Conservation (phyloP, 1,140 invertebrate genomes). For the Cheumatopsyche charites region DNA sequence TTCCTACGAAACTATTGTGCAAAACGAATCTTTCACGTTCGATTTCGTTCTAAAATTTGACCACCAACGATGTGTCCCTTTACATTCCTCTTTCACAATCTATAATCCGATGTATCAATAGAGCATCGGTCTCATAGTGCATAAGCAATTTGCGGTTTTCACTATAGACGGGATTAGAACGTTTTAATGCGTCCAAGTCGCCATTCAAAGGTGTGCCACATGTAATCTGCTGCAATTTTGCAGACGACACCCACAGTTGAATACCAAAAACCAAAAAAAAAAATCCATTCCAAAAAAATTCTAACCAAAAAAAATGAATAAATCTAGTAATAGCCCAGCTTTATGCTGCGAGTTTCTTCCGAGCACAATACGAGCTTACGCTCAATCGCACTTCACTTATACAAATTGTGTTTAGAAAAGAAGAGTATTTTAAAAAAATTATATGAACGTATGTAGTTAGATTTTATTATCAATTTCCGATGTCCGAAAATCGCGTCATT, state of each 20-base stretch:
- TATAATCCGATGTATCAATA: conserved; percentile 38
- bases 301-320: too few species aligned
- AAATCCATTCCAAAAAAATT: too few species aligned
- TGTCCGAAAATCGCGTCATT: conserved; percentile 27
- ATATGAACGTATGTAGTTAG: neutral
- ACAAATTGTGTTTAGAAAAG: too few species aligned
- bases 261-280: too few species aligned
- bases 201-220: conserved; percentile 37
- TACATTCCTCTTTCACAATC: neutral
- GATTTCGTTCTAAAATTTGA: conserved; percentile 2
- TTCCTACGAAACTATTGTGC: too few species aligned
- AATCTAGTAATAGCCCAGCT: too few species aligned
- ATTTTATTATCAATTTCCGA: neutral
- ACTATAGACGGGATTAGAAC: conserved; percentile 38
- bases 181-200: conserved; percentile 32
- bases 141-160: conserved; percentile 44
- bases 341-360: too few species aligned
- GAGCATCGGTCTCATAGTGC: conserved; percentile 25
- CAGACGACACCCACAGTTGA: too few species aligned
- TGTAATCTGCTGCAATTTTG: conserved; percentile 33
- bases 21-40: neutral
- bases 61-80: conserved; percentile 37
- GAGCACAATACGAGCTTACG: too few species aligned
- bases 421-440: too few species aligned
- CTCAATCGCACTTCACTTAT: too few species aligned